phyloP scores from a whole-genome alignment of 2,797 vertebrate species.

The Pipistrellus pipistrellus region DNA sequence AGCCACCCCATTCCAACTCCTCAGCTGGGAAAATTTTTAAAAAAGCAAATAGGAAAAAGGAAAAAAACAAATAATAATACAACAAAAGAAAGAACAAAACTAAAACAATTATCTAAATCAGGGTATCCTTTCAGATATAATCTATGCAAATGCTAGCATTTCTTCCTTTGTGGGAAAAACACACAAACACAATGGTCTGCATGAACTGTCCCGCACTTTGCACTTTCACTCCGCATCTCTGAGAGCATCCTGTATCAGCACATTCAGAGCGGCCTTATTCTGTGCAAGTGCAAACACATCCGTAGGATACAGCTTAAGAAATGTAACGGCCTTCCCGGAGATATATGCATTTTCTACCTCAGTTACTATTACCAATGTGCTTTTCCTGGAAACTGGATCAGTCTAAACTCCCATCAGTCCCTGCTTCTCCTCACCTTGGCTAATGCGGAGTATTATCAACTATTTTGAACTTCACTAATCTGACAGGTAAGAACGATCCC shows the following conservation, averaged over 20 bases:
- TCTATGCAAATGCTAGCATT: conserved; percentile 9
- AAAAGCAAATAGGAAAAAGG: background rate
- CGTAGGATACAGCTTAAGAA: background rate
- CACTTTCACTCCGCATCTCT: background rate
- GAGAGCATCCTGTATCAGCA: background rate
- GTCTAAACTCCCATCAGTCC: background rate
- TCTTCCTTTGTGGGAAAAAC: background rate
- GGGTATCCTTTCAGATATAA: background rate
- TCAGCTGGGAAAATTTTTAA: background rate
- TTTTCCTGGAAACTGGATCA: background rate
- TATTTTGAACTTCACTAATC: background rate
- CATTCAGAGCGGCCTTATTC: background rate
- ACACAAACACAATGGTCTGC: background rate
- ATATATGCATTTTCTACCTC: background rate
- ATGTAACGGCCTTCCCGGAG: background rate
- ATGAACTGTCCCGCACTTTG: background rate
- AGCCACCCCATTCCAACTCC: background rate
- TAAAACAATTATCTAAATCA: conserved; percentile 1
- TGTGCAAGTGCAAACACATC: background rate
- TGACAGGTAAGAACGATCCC: background rate
- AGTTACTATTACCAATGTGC: background rate
- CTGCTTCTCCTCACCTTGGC: background rate
- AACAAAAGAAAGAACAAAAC: background rate
- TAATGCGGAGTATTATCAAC: background rate
- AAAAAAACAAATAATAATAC: background rate